Percentiles rank a stretch among this genome's conserved stretches.
Conservation (phyloP, 2,888 invertebrate genomes). For the Drosophila subquinaria region DNA sequence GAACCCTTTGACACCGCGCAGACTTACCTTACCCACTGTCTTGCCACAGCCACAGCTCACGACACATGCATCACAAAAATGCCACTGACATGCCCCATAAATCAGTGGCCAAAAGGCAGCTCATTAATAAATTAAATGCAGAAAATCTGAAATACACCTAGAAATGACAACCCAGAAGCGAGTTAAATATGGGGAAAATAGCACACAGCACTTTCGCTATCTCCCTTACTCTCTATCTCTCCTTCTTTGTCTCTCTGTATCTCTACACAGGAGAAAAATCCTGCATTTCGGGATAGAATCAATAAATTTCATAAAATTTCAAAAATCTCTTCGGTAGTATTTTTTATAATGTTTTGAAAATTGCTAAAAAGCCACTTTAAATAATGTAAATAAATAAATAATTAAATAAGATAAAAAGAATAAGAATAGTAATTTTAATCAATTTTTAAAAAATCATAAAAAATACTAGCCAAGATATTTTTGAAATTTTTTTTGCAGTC, state of each 20-base stretch:
- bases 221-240: neutral
- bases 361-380: no score
- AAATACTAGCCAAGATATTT: no score
- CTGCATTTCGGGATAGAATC: no score
- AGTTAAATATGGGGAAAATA: neutral
- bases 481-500: no score
- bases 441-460: no score
- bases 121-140: slow-evolving; percentile 74
- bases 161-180: neutral
- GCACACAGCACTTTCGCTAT: neutral
- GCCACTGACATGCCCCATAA: slow-evolving; percentile 65
- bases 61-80: slow-evolving; percentile 55
- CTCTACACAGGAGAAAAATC: no score
- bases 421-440: no score
- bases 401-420: no score
- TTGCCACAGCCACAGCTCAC: slow-evolving; percentile 31
- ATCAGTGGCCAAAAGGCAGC: slow-evolving; percentile 59
- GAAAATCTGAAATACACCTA: slow-evolving; percentile 63
- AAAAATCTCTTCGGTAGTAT: no score
- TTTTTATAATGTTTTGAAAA: no score
- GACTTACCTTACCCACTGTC: slow-evolving; percentile 11
- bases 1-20: slow-evolving; percentile 70
- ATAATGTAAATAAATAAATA: no score
- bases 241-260: neutral
- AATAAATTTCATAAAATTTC: no score